Conservation (phyloP, 2,113 vertebrate genomes). For the Caracal caracal region DNA sequence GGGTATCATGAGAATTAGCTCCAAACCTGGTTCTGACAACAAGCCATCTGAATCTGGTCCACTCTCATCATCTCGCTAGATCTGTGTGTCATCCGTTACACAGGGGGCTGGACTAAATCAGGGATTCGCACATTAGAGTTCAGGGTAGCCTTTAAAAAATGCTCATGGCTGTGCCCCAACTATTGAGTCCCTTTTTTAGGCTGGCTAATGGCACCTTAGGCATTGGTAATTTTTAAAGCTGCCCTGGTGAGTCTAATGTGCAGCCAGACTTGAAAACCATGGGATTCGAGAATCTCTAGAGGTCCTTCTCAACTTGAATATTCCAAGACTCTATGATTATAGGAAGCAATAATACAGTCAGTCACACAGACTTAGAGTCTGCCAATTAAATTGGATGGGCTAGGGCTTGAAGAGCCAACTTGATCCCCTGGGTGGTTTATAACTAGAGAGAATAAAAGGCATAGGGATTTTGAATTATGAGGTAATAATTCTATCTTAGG, state of each 20-base stretch:
- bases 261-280: background rate
- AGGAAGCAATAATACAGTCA: background rate
- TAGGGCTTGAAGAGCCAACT: background rate
- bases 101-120: background rate
- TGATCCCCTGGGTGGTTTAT: conserved; percentile 28
- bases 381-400: conserved; percentile 38
- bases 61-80: background rate
- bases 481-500: conserved; percentile 23
- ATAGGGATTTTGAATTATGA: conserved; percentile 41
- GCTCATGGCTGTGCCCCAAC: background rate
- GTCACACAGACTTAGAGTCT: background rate
- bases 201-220: background rate
- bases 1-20: background rate
- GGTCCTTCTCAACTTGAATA: background rate
- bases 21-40: background rate
- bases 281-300: background rate
- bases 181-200: background rate
- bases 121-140: background rate
- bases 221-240: background rate
- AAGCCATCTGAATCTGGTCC: background rate
- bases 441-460: conserved; percentile 59
- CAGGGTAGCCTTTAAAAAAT: background rate
- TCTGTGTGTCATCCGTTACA: background rate
- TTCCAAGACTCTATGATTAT: background rate
- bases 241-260: background rate